A percentile compares a stretch with the other conserved stretches of the same genome.
Evolutionary conservation across 1,140 invertebrate species (phyloP).

Genomic region (Caenorhabditis inopinata): DNA sequence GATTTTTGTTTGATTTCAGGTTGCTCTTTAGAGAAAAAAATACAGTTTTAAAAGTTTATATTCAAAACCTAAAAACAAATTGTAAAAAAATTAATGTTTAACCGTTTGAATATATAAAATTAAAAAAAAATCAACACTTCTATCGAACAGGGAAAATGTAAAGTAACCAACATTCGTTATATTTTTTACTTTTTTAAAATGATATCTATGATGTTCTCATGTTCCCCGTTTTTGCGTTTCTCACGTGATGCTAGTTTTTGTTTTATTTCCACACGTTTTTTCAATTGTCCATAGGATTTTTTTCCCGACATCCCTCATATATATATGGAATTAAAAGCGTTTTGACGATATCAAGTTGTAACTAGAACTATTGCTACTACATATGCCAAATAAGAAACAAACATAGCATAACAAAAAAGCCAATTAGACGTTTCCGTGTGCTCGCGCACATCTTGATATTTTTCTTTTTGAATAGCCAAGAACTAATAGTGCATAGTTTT

Average conservation of each 20-base stretch:
- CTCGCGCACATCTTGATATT: neutral
- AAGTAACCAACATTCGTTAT: neutral
- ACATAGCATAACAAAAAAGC: conserved; percentile 19
- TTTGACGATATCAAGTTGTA: conserved; percentile 19
- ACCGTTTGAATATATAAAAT: neutral
- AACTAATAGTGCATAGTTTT: neutral
- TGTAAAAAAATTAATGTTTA: no score
- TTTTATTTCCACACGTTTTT: neutral
- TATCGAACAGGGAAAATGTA: neutral
- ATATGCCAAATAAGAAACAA: neutral
- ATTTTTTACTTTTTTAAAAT: neutral
- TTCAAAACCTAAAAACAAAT: no score
- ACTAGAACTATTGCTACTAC: neutral
- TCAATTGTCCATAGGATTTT: no score
- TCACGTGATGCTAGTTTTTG: neutral
- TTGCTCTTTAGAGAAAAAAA: neutral
- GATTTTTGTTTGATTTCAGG: neutral
- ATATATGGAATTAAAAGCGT: conserved; percentile 2
- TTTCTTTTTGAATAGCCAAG: neutral
- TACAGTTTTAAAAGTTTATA: no score
- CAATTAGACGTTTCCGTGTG: neutral
- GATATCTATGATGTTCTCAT: conserved; percentile 1
- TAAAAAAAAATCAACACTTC: neutral
- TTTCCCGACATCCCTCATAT: no score
- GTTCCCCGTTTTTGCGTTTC: neutral